phyloP scores from a whole-genome alignment of 2,888 invertebrate species.

The Lasioglossum vierecki region DNA sequence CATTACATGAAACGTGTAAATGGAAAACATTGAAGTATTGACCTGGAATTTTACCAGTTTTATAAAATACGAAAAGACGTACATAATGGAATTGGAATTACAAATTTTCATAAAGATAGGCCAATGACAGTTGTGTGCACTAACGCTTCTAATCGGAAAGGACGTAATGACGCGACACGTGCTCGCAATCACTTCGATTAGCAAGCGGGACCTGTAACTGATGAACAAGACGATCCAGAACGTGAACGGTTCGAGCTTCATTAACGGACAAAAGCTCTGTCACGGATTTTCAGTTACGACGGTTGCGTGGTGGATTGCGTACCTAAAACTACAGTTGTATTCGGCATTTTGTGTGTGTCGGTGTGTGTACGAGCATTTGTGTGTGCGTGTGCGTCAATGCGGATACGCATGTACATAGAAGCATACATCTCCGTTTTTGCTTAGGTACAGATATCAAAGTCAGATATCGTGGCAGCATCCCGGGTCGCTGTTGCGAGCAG shows the following conservation, averaged over 20 bases:
- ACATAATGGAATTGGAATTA: too few relatives aligned
- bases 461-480: constrained; percentile 31
- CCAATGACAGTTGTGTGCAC: neutral
- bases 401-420: neutral
- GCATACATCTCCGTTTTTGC: constrained; percentile 12
- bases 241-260: constrained; percentile 41
- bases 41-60: too few relatives aligned
- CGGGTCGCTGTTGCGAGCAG: constrained; percentile 14
- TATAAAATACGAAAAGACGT: too few relatives aligned
- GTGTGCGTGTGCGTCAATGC: too few relatives aligned
- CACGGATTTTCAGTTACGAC: constrained; percentile 50
- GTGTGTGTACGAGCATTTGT: neutral
- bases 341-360: neutral
- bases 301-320: constrained; percentile 40
- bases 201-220: neutral
- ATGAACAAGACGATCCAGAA: constrained; percentile 28
- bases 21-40: too few relatives aligned
- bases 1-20: too few relatives aligned
- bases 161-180: neutral
- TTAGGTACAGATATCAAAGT: constrained; percentile 36
- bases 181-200: constrained; percentile 29
- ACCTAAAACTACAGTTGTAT: constrained; percentile 19
- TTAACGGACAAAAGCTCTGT: constrained; percentile 47
- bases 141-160: neutral
- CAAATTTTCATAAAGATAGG: neutral